Evolutionary conservation across 2,113 vertebrate species (phyloP), one percentile per base, ranked within the genome.

Genomic region (Indicator maculatus): DNA sequence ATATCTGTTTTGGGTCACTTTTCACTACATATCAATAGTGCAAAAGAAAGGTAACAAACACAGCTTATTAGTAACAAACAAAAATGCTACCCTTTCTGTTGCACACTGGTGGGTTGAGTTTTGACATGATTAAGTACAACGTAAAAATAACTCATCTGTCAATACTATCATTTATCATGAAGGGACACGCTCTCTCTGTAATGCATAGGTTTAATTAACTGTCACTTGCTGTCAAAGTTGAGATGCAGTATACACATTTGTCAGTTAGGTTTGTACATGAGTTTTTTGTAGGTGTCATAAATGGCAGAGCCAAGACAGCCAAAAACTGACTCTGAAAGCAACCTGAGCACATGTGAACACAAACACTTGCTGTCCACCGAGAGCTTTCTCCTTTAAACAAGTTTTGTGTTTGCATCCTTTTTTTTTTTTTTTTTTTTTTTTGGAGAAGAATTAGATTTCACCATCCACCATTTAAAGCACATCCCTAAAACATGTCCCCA

Each of bases 171-270:
- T 77, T 64, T 92, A 41, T 88, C 47, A 66, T 72, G 45, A 95
- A 89, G 93, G 83, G 81, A 86, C 3, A 21, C 93, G 44, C 58
- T 75, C 33, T 76, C 81, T 76, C 81, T 75, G 36, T 74, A 82
- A 82, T 50, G 80, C 69, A 52, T 84, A 81, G 81, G 72, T 95
- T 94, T 86, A 94, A 94, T 96, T 93, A 94, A 88, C 61, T 77
- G 75, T 79, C 19, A 47, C 66, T 96, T 88, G 88, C 78, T 92
- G 47, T 79, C 0, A 2, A 85, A 76, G 59, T 50, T 75, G 83
- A 86, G 85, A 64, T 66, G 26, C 66, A 45, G n/a, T 67, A 55
- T 70, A 61, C 73, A 53, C 60, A 18, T 87, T 91, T 90, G 93
- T 84, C 88, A 69, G 38, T 90, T 80, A 58, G 6, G n/a, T 2